Base-by-base conservation (phyloP, 2,113 vertebrate genomes). In the Engystomops pustulosus region DNA sequence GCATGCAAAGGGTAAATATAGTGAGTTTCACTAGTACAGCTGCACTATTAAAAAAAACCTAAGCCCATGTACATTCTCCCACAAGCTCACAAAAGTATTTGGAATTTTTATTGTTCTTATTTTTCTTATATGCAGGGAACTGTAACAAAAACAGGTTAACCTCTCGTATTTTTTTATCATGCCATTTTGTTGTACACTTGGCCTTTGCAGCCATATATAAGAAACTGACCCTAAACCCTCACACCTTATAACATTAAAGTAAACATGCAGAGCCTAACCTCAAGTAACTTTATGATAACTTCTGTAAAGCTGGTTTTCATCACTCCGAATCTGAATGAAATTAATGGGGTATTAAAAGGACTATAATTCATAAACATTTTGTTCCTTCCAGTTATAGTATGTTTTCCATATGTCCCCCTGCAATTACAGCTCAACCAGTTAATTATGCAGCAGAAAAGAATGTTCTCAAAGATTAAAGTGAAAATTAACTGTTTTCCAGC, bases 351-450 rank as follows among this genome's bases (percentile, higher is more conserved):
- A 85, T 85, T 85, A 79, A 85, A 78, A 85, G 75, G 34, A 58
- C 83, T 85, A 70, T 85, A 84, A 84, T 85, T 85, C 83, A 79
- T 78, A 85, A 85, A 79, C 83, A 79, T 85, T 79, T 77, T 79
- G 74, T 79, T 85, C 65, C 65, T 85, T 85, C 47, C 62, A 85
- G 62, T 79, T 74, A 85, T 88, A 88, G 89, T 88, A 83, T 90
- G 89, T 65, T 89, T 85, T 87, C 89, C 91, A 91, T 88, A 90
- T 91, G 88, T 86, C 38, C 32, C 76, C 55, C 84, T 79, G 47
- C 75, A 85, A 85, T 85, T 79, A 78, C 36, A 79, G 62, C 49
- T 47, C 47, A 85, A 45, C 74, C 38, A 51, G 74, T 79, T 79
- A 70, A 85, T 68, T 85, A 79, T 44, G 47, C 14, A 32, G 75